These are phyloP conservation scores for Axis porcinus DNA, from an alignment of 2,113 vertebrate genomes.

Conservation along the genomic window DNA sequence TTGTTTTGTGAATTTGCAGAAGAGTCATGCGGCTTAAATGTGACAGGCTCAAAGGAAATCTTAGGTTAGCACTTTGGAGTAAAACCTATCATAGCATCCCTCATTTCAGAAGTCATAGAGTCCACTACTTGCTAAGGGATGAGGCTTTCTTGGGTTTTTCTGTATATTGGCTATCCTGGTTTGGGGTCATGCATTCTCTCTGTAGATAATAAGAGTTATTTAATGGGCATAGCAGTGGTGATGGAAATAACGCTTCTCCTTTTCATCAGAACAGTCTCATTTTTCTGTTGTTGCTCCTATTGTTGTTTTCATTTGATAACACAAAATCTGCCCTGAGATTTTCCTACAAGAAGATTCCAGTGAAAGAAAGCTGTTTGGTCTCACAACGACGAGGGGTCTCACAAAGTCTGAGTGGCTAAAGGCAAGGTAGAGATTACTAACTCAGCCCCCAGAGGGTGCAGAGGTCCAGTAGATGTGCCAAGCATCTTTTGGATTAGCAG, in stretches of 20 bases:
- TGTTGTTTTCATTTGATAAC: not conserved
- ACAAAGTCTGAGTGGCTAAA: not conserved
- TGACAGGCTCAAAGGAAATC: constrained; percentile 45
- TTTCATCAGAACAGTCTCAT: not conserved
- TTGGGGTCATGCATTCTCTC: not conserved
- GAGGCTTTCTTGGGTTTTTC: not conserved
- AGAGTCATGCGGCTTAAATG: constrained; percentile 44
- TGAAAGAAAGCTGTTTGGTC: not conserved
- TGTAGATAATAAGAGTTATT: not conserved
- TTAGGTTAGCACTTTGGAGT: constrained; percentile 30
- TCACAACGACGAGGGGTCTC: not conserved
- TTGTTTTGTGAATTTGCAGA: constrained; percentile 50
- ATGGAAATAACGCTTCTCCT: not conserved
- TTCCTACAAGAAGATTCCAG: not conserved
- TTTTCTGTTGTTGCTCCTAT: not conserved
- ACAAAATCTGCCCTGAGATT: not conserved
- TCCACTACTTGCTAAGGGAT: not conserved
- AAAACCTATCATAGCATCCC: not conserved
- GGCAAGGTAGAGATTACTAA: not conserved
- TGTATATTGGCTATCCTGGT: not conserved
- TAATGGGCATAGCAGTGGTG: not conserved
- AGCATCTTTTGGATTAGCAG: not conserved
- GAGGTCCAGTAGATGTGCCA: not conserved
- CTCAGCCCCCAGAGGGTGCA: not conserved
- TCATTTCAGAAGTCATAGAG: not conserved